Percentiles rank a stretch among this genome's conserved stretches.
Evolutionary conservation across 2,113 vertebrate genomes (phyloP).

Genomic region (Zosterops japonicus): DNA sequence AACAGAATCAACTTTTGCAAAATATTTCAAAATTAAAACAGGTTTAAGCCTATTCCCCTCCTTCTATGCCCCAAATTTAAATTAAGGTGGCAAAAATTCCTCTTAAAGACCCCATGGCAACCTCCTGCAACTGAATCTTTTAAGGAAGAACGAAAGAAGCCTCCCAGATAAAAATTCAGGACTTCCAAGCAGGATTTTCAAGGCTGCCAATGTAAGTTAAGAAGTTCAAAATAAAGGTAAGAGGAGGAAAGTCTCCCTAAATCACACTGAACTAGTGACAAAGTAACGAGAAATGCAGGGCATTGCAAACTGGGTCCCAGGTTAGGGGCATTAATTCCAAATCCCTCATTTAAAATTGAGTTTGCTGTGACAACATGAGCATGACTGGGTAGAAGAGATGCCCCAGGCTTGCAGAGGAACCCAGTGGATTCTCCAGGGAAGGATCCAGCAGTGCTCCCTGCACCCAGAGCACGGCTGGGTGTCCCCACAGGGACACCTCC

Average conservation of each 20-base stretch:
- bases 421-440: fast-evolving
- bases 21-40: background rate
- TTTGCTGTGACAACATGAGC: background rate
- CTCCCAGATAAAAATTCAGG: background rate
- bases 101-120: background rate
- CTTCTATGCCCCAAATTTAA: background rate
- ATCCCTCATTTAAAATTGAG: background rate
- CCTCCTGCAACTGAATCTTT: background rate
- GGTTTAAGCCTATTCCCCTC: background rate
- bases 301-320: background rate
- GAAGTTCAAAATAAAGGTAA: background rate
- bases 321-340: background rate
- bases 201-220: background rate
- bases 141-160: background rate
- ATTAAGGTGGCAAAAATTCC: background rate
- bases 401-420: background rate
- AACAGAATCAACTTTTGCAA: background rate
- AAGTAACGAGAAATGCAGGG: background rate
- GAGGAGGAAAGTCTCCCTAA: background rate
- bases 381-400: background rate
- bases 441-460: background rate
- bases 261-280: fast-evolving
- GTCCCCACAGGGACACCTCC: background rate
- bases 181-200: background rate
- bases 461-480: background rate